Evolutionary conservation across 2,113 vertebrate species (phyloP).

Genomic region (Oxygymnocypris stewartii): DNA sequence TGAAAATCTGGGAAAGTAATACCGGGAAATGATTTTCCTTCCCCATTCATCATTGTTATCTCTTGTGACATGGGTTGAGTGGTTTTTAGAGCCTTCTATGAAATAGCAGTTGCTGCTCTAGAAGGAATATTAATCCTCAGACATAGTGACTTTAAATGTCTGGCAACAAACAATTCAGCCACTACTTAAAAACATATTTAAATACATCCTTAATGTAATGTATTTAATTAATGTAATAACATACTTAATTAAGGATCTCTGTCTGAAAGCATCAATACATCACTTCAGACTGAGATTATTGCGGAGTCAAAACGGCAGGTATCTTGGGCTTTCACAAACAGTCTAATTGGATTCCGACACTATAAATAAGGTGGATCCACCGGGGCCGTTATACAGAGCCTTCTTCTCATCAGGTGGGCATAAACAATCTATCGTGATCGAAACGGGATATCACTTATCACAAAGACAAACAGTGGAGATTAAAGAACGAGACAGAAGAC

Average conservation of each 20-base stretch:
- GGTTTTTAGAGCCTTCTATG: constrained; percentile 45
- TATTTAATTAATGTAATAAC: no score
- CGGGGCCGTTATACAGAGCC: constrained; percentile 58
- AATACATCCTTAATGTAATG: no score
- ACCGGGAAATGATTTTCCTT: constrained; percentile 36
- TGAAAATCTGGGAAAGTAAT: constrained; percentile 36
- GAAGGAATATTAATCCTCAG: constrained; percentile 50
- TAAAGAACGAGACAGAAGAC: constrained; percentile 77
- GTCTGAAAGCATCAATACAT: constrained; percentile 25
- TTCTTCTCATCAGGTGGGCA: constrained; percentile 63
- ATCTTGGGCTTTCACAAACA: constrained; percentile 43
- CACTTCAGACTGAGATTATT: constrained; percentile 59
- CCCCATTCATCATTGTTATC: constrained; percentile 47
- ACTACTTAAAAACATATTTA: background rate
- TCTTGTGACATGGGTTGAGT: constrained; percentile 7
- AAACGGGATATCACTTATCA: constrained; percentile 75
- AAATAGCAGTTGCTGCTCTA: constrained; percentile 38
- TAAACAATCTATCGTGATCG: constrained; percentile 71
- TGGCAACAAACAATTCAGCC: constrained; percentile 57
- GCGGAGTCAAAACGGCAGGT: constrained; percentile 44
- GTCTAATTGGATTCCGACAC: constrained; percentile 70
- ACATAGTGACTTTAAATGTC: background rate
- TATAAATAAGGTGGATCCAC: constrained; percentile 71
- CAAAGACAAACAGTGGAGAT: constrained; percentile 78
- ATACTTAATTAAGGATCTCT: constrained; percentile 29